phyloP scores from a whole-genome alignment of 2,113 vertebrate species.

The Marcusenius ussheri region DNA sequence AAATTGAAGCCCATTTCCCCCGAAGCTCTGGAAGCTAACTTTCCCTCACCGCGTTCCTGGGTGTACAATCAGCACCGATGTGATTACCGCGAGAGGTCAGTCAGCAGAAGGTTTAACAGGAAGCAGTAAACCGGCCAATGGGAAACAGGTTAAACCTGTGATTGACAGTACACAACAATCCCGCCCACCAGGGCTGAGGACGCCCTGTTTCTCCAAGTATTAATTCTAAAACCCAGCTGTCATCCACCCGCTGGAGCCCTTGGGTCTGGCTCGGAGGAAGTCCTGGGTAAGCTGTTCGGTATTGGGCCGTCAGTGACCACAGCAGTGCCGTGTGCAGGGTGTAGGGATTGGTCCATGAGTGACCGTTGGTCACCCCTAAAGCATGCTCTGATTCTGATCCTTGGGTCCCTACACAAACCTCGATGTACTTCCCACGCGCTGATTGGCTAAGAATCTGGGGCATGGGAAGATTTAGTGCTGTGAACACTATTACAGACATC shows the following conservation, averaged over 20 bases:
- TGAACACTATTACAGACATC: background rate
- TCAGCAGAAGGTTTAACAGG: background rate
- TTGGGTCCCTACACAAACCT: background rate
- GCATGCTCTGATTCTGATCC: background rate
- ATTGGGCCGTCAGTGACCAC: background rate
- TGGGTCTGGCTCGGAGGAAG: background rate
- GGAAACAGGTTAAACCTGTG: background rate
- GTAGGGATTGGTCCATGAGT: background rate
- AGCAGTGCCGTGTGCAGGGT: background rate
- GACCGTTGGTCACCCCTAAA: background rate
- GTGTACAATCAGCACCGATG: constrained; percentile 28
- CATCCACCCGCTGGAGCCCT: background rate
- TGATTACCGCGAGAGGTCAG: background rate
- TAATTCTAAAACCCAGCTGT: background rate
- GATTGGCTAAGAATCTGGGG: background rate
- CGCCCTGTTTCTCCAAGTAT: background rate
- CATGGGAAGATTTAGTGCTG: background rate
- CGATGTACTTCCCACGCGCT: background rate
- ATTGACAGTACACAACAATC: background rate
- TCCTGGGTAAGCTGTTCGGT: background rate
- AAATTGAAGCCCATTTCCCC: background rate
- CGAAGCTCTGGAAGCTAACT: background rate
- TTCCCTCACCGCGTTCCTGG: background rate
- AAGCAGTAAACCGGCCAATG: background rate
- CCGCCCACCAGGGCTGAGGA: background rate